Percentiles rank a stretch among this genome's conserved stretches.
These are phyloP conservation scores for Leptopilina syphax DNA, from an alignment of 2,888 invertebrate genomes.

Conservation along the genomic window DNA sequence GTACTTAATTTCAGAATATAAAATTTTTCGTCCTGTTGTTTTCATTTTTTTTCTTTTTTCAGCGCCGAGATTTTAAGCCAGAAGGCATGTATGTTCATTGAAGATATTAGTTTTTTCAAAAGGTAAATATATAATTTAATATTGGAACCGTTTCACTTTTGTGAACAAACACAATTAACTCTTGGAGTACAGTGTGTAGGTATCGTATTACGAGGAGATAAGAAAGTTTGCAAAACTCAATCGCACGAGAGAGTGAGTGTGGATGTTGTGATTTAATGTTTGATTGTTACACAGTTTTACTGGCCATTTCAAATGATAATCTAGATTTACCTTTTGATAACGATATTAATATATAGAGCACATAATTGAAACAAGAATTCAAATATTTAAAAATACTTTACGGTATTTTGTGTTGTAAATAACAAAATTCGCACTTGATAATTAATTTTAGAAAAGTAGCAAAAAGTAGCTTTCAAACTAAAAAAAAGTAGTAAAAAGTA, in stretches of 20 bases:
- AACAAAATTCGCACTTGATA: not conserved
- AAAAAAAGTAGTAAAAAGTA: too few species aligned
- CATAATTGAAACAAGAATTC: not conserved
- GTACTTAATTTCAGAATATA: constrained; percentile 16
- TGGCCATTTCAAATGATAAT: constrained; percentile 10
- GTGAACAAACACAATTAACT: constrained; percentile 31
- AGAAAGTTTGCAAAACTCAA: constrained; percentile 34
- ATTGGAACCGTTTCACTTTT: not conserved
- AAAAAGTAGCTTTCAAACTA: too few species aligned
- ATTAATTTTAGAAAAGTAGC: too few species aligned
- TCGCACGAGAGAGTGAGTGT: not conserved
- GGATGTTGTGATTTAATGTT: constrained; percentile 14
- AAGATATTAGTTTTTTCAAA: constrained; percentile 13
- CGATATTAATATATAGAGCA: not conserved
- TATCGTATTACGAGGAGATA: constrained; percentile 26
- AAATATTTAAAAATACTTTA: constrained; percentile 15
- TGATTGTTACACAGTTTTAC: constrained; percentile 29
- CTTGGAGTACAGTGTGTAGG: not conserved
- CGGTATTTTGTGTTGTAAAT: not conserved
- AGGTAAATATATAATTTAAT: constrained; percentile 17
- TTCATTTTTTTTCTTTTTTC: too few species aligned
- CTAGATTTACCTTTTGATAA: not conserved
- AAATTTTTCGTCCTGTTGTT: not conserved
- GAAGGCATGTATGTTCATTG: not conserved
- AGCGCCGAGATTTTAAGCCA: not conserved